Percentiles rank a stretch among this genome's conserved stretches.
These are phyloP conservation scores for Magallana gigas DNA, from an alignment of 1,140 invertebrate genomes.

Conservation along the genomic window DNA sequence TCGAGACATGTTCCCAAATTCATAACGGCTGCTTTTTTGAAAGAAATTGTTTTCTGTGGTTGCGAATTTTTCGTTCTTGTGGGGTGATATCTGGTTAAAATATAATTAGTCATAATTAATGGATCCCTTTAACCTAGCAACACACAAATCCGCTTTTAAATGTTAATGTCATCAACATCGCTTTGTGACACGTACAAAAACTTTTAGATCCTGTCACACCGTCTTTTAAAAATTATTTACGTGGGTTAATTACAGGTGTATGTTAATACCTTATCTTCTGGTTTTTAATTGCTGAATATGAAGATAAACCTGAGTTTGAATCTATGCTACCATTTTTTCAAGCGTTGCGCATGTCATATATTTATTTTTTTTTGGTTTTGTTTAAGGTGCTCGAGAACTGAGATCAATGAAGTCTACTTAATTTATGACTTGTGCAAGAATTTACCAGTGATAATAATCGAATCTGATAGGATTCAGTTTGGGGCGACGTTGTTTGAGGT, in stretches of 20 bases:
- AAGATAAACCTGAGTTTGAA: neutral
- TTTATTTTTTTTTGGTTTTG: no score
- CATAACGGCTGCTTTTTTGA: neutral
- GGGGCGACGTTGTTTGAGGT: neutral
- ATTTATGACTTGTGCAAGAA: neutral
- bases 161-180: slow-evolving; percentile 11
- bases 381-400: neutral
- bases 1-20: neutral
- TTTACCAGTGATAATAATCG: neutral
- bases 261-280: neutral
- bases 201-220: slow-evolving; percentile 21
- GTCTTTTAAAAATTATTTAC: slow-evolving; percentile 29
- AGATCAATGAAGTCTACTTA: neutral
- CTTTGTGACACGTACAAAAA: slow-evolving; percentile 13
- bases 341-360: no score
- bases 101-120: slow-evolving; percentile 37
- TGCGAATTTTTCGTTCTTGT: neutral
- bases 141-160: slow-evolving; percentile 33
- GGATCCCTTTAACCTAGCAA: slow-evolving; percentile 2
- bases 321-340: no score
- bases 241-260: slow-evolving; percentile 34
- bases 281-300: slow-evolving; percentile 24
- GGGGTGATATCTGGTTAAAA: slow-evolving; percentile 4
- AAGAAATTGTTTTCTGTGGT: slow-evolving; percentile 29
- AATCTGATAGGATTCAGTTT: neutral